Percentiles rank a stretch among this genome's conserved stretches.
Evolutionary conservation across 1,140 invertebrate species (phyloP).

Genomic region (Aethina tumida): DNA sequence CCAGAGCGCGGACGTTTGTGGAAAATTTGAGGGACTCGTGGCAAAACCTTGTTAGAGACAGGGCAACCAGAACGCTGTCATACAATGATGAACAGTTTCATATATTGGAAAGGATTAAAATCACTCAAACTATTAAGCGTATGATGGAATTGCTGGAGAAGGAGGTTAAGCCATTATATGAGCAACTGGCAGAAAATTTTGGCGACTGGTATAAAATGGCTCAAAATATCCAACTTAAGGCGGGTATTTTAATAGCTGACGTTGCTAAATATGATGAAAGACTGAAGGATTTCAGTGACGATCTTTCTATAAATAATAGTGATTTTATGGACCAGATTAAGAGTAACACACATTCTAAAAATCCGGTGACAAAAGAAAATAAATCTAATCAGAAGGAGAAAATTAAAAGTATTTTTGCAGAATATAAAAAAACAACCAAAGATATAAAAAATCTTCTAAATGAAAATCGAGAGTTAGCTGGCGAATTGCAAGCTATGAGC

Average conservation of each 20-base stretch:
- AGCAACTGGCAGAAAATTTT: slow-evolving; percentile 57
- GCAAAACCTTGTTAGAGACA: slow-evolving; percentile 81
- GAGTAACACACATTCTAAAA: not conserved
- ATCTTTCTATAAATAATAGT: slow-evolving; percentile 25
- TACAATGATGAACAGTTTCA: slow-evolving; percentile 93
- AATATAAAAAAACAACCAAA: too few species aligned
- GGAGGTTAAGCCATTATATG: slow-evolving; percentile 55
- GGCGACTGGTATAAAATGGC: slow-evolving; percentile 81
- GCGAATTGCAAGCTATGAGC: too few species aligned
- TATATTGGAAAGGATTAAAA: slow-evolving; percentile 71
- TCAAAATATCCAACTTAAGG: slow-evolving; percentile 65
- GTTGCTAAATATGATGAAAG: slow-evolving; percentile 36
- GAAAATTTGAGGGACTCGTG: slow-evolving; percentile 78
- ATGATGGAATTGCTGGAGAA: slow-evolving; percentile 53
- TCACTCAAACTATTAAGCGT: slow-evolving; percentile 58
- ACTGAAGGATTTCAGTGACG: slow-evolving; percentile 26
- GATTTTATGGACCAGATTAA: slow-evolving; percentile 24
- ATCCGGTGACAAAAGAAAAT: not conserved
- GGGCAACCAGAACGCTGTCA: slow-evolving; percentile 71
- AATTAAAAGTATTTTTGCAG: too few species aligned
- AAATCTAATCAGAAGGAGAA: too few species aligned
- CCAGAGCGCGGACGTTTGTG: slow-evolving; percentile 63
- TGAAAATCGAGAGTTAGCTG: too few species aligned
- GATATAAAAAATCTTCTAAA: too few species aligned
- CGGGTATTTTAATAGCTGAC: slow-evolving; percentile 66